Conservation (phyloP, 1,140 invertebrate species). For the Saccostrea cuccullata region DNA sequence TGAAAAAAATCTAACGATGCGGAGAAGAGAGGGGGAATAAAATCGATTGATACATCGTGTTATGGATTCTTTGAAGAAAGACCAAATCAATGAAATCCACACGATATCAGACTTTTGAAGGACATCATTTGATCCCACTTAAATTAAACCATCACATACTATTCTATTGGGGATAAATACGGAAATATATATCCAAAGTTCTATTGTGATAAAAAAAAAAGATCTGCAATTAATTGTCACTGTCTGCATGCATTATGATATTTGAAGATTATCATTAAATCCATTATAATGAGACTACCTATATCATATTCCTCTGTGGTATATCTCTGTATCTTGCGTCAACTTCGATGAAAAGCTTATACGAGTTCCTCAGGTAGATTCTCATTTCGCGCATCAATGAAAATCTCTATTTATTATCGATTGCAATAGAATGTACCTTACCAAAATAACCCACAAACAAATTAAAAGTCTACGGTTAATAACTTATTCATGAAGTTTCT, state of each 20-base stretch:
- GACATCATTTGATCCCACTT: background rate
- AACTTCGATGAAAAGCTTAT: background rate
- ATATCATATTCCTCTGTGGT: no score
- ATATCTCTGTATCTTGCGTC: background rate
- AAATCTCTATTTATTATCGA: background rate
- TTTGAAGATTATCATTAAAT: background rate
- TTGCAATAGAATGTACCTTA: background rate
- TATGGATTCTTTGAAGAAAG: background rate
- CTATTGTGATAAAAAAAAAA: background rate
- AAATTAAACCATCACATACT: background rate
- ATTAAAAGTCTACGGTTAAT: constrained; percentile 15
- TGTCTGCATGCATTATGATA: background rate
- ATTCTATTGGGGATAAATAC: background rate
- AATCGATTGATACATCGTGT: constrained; percentile 19
- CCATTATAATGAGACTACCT: no score
- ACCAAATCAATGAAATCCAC: constrained; percentile 3
- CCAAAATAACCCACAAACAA: background rate
- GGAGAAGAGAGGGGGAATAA: background rate
- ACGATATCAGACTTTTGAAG: background rate
- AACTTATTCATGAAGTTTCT: constrained; percentile 14
- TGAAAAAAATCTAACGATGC: background rate
- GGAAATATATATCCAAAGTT: background rate
- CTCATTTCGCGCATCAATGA: background rate
- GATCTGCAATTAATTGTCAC: background rate
- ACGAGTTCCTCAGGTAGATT: background rate